A percentile compares a stretch with the other conserved stretches of the same genome.
These are phyloP conservation scores for Malthinus seriepunctatus DNA, from an alignment of 2,888 invertebrate genomes.

Conservation along the genomic window DNA sequence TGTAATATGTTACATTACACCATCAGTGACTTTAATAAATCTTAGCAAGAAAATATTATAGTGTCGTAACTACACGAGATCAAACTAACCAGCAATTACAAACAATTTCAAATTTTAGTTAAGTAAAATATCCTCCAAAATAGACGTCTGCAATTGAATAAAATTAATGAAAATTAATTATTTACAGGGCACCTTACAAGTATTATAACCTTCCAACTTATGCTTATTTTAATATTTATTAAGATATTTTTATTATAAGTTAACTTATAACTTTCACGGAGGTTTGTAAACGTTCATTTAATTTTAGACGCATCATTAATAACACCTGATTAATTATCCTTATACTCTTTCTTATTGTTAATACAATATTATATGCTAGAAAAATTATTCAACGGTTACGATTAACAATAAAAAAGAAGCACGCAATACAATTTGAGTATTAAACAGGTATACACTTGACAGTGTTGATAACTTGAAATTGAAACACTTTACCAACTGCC, in stretches of 20 bases:
- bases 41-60: too few species aligned
- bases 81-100: too few species aligned
- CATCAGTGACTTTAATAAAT: too few species aligned
- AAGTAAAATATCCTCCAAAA: background rate
- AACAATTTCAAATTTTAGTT: background rate
- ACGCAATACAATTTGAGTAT: too few species aligned
- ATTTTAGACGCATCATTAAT: constrained; percentile 18
- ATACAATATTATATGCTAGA: background rate
- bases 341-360: constrained; percentile 4
- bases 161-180: background rate
- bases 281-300: constrained; percentile 11
- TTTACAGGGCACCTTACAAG: background rate
- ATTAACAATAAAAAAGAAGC: too few species aligned
- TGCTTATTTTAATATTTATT: constrained; percentile 2
- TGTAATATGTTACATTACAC: too few species aligned
- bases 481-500: too few species aligned
- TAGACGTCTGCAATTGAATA: background rate
- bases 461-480: too few species aligned
- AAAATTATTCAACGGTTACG: too few species aligned
- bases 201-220: background rate
- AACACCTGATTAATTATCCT: constrained; percentile 15
- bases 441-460: too few species aligned
- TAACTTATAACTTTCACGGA: constrained; percentile 10
- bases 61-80: too few species aligned
- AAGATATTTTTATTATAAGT: constrained; percentile 13